Conservation (phyloP, 2,888 invertebrate species). For the Leptogaster cylindrica region DNA sequence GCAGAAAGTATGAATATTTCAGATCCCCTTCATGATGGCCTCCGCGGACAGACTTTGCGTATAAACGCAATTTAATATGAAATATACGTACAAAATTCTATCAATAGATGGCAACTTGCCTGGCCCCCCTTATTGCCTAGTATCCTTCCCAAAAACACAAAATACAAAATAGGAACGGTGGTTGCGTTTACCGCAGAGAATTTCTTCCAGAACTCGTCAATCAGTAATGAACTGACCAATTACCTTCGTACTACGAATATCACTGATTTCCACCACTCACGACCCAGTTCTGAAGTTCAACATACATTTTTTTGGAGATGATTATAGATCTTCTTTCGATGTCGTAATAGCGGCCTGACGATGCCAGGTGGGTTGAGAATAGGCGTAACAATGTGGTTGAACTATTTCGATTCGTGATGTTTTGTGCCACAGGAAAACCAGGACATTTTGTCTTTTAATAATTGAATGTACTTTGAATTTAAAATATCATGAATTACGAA, state of each 20-base stretch:
- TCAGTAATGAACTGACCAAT: neutral
- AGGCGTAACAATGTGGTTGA: too few relatives aligned
- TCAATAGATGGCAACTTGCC: conserved; percentile 20
- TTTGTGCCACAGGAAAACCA: too few relatives aligned
- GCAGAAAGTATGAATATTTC: conserved; percentile 29
- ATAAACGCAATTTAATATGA: conserved; percentile 5
- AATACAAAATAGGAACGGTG: too few relatives aligned
- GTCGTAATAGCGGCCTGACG: neutral
- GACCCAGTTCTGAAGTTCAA: neutral
- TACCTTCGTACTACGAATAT: neutral
- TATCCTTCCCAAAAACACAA: too few relatives aligned
- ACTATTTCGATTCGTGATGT: too few relatives aligned
- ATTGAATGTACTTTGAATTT: too few relatives aligned
- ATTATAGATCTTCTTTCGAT: too few relatives aligned
- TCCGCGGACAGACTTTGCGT: conserved; percentile 12
- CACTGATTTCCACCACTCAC: neutral
- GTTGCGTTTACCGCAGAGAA: too few relatives aligned
- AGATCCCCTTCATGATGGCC: conserved; percentile 22
- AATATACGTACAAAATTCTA: conserved; percentile 30
- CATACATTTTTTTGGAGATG: conserved; percentile 5
- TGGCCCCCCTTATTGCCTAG: too few relatives aligned
- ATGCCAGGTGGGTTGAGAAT: too few relatives aligned
- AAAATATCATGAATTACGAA: too few relatives aligned
- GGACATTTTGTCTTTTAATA: too few relatives aligned
- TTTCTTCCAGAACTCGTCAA: neutral